phyloP scores from a whole-genome alignment of 2,888 invertebrate species.

The Drosophila lutescens region DNA sequence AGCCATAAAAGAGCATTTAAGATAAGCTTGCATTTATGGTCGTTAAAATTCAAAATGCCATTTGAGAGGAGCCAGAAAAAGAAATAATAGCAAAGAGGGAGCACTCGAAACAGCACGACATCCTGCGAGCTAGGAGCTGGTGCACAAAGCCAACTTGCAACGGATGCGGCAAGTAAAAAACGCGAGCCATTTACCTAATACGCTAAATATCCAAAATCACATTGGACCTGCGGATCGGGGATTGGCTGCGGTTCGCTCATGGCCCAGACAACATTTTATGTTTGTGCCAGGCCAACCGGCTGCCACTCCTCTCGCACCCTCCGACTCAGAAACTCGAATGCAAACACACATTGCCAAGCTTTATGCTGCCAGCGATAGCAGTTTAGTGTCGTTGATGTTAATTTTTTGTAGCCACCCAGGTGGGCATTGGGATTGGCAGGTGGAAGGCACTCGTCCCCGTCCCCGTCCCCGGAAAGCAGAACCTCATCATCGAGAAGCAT shows the following conservation, averaged over 20 bases:
- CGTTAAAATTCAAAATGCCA: constrained; percentile 80
- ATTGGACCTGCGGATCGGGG: constrained; percentile 49
- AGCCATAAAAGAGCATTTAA: constrained; percentile 79
- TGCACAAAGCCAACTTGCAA: constrained; percentile 53
- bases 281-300: constrained; percentile 9
- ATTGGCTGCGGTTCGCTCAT: constrained; percentile 23
- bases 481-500: constrained; percentile 46
- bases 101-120: constrained; percentile 20
- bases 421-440: constrained; percentile 20
- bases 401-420: constrained; percentile 66
- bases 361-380: constrained; percentile 70
- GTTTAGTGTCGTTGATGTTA: constrained; percentile 75
- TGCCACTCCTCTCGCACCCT: constrained; percentile 1
- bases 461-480: background rate
- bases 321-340: background rate
- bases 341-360: constrained; percentile 56
- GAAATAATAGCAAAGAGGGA: constrained; percentile 30
- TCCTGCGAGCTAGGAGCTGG: background rate
- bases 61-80: constrained; percentile 63
- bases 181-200: constrained; percentile 76
- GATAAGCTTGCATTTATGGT: constrained; percentile 80
- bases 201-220: constrained; percentile 80
- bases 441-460: background rate
- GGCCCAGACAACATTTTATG: constrained; percentile 70
- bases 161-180: constrained; percentile 78